These are phyloP conservation scores for Patiria pectinifera DNA, from an alignment of 53 echinoderm and acorn worm genomes.

Conservation along the genomic window DNA sequence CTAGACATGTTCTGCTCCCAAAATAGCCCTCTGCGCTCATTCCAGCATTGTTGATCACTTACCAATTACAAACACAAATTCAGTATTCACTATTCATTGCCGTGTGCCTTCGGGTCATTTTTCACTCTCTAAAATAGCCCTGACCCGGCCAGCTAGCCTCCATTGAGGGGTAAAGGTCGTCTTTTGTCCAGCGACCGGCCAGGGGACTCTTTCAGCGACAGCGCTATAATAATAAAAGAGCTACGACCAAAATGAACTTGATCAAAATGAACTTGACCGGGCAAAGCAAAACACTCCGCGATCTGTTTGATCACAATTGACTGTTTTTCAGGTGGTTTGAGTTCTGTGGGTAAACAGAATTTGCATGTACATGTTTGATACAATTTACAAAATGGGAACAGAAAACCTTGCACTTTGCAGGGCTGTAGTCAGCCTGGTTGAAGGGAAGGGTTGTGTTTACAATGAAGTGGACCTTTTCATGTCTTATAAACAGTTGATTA, in stretches of 20 bases:
- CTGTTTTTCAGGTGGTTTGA: background rate
- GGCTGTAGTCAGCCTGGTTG: too few relatives aligned
- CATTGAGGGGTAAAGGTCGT: constrained; percentile 30
- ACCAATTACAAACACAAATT: background rate
- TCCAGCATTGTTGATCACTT: background rate
- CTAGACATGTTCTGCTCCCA: too few relatives aligned
- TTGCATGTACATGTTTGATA: too few relatives aligned
- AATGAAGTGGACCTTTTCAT: too few relatives aligned
- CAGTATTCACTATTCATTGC: background rate
- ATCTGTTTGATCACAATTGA: background rate
- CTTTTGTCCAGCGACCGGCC: constrained; percentile 5
- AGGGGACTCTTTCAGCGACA: background rate
- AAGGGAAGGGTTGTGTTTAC: too few relatives aligned
- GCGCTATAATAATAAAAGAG: background rate
- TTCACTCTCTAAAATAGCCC: constrained; percentile 9
- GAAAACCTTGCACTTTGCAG: background rate
- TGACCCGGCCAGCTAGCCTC: constrained; percentile 20
- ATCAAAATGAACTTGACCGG: constrained; percentile 20
- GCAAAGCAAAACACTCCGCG: background rate
- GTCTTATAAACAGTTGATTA: too few relatives aligned
- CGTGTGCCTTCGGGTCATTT: background rate
- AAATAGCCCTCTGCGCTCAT: too few relatives aligned
- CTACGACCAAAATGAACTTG: background rate
- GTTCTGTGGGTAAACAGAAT: too few relatives aligned
- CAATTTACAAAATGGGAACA: background rate